Conservation (phyloP, 2,888 invertebrate species). For the Papilio gigon region DNA sequence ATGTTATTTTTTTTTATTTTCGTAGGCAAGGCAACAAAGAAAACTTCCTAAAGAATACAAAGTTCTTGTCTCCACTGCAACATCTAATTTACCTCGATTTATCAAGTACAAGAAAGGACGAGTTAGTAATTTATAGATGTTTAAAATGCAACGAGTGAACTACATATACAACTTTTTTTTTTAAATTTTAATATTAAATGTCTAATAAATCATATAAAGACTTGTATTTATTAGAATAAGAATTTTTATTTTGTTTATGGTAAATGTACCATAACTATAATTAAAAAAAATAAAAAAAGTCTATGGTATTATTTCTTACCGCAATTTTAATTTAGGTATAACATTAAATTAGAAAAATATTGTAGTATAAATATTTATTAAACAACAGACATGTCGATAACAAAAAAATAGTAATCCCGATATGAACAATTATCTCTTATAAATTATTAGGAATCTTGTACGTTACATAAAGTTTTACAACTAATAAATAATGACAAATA, state of each 20-base stretch:
- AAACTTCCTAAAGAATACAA: conserved; percentile 85
- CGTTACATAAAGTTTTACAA: conserved; percentile 42
- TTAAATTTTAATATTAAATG: conserved; percentile 38
- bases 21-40: conserved; percentile 85
- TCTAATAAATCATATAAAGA: conserved; percentile 35
- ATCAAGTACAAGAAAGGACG: conserved; percentile 85
- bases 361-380: conserved; percentile 40
- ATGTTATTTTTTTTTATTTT: conserved; percentile 42
- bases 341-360: conserved; percentile 40
- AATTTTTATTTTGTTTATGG: background rate
- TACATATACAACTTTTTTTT: conserved; percentile 41
- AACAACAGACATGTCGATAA: conserved; percentile 44
- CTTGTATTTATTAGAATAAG: conserved; percentile 10
- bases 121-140: conserved; percentile 60
- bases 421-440: conserved; percentile 42
- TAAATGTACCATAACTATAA: background rate
- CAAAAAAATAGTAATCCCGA: conserved; percentile 44
- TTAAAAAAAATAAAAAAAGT: background rate
- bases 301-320: background rate
- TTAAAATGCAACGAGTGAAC: conserved; percentile 6
- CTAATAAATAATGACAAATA: conserved; percentile 28
- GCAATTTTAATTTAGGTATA: background rate
- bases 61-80: conserved; percentile 86
- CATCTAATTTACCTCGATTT: conserved; percentile 86
- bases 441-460: conserved; percentile 61